These are phyloP conservation scores for Galbula dea DNA, from an alignment of 2,113 vertebrate species.

Conservation along the genomic window DNA sequence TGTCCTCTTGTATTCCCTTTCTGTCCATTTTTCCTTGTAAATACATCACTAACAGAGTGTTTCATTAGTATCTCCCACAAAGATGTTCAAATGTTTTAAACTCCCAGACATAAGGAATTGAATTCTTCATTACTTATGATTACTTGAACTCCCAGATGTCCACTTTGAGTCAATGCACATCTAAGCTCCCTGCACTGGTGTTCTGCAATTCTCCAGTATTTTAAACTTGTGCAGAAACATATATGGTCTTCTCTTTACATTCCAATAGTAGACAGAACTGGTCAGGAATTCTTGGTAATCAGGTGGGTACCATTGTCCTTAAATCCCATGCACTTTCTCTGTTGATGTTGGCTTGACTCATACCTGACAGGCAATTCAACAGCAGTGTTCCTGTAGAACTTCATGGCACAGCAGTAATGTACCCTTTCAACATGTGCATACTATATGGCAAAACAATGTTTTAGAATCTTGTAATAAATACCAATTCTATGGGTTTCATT, in stretches of 20 bases:
- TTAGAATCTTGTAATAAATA: not conserved
- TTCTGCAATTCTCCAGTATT: not conserved
- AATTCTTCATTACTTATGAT: not conserved
- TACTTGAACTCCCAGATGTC: not conserved
- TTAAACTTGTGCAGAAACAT: not conserved
- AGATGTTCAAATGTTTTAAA: not conserved
- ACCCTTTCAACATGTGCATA: not conserved
- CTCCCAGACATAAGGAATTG: not conserved
- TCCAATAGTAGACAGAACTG: not conserved
- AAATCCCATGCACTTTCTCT: not conserved
- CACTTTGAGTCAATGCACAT: not conserved
- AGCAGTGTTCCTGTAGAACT: not conserved
- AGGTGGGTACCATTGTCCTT: not conserved
- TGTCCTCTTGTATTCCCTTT: not conserved
- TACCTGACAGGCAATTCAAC: not conserved
- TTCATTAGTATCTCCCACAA: not conserved
- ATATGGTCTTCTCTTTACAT: not conserved
- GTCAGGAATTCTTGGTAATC: not conserved
- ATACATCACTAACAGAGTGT: not conserved
- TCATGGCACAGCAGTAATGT: not conserved
- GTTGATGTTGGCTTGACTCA: not conserved
- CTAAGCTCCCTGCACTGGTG: not conserved
- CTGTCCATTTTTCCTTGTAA: not conserved
- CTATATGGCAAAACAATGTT: not conserved
- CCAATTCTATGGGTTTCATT: not conserved